Evolutionary conservation across 2,797 vertebrate genomes (phyloP).

Genomic region (Thunnus albacares): DNA sequence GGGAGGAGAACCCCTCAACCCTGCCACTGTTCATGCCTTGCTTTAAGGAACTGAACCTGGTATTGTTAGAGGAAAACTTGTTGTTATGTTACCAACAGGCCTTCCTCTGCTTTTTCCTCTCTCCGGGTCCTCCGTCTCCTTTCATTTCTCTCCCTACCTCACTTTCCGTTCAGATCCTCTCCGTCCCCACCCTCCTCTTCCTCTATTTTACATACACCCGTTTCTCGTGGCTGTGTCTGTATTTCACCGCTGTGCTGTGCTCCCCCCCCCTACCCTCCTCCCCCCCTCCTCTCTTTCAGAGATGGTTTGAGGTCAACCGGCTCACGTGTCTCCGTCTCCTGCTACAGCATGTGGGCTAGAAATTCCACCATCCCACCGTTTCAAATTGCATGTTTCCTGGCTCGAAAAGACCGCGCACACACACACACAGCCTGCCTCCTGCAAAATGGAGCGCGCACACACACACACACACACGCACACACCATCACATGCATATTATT

Average conservation of each 20-base stretch:
- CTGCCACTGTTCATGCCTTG: background rate
- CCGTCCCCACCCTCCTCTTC: constrained; percentile 8
- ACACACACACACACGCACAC: constrained; percentile 29
- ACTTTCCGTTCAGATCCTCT: constrained; percentile 46
- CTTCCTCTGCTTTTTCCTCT: background rate
- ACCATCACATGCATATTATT: constrained; percentile 31
- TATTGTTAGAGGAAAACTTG: background rate
- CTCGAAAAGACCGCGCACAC: constrained; percentile 49
- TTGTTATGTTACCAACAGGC: constrained; percentile 30
- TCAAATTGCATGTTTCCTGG: constrained; percentile 84
- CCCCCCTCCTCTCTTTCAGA: constrained; percentile 36
- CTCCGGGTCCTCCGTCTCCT: background rate
- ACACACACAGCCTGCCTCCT: constrained; percentile 13
- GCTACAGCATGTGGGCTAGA: constrained; percentile 80
- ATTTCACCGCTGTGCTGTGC: constrained; percentile 37
- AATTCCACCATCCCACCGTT: constrained; percentile 82
- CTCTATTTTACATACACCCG: constrained; percentile 35
- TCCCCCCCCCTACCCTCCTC: background rate
- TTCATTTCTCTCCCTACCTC: constrained; percentile 23
- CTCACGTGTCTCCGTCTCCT: constrained; percentile 80
- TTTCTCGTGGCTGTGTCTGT: constrained; percentile 57
- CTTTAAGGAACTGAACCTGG: constrained; percentile 1
- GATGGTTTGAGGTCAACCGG: constrained; percentile 80
- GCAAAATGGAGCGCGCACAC: constrained; percentile 3
- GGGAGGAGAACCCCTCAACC: background rate